Conservation (phyloP, 2,113 vertebrate genomes). For the Pantherophis guttatus region DNA sequence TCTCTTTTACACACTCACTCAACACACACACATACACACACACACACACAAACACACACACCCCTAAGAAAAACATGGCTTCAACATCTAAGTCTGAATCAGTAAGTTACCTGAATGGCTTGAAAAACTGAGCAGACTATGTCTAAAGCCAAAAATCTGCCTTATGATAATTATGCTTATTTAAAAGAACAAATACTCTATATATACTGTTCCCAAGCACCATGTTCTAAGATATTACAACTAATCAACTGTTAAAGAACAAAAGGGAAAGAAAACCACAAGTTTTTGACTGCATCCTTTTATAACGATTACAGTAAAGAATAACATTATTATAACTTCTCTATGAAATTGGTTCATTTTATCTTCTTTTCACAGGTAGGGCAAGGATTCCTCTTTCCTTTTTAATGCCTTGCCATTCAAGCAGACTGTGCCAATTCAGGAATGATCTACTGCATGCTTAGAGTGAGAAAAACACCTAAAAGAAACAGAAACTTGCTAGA, state of each 20-base stretch:
- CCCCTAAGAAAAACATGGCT: conserved; percentile 5
- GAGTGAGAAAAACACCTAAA: conserved; percentile 11
- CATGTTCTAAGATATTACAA: not conserved
- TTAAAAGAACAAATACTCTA: not conserved
- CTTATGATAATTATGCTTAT: conserved; percentile 2
- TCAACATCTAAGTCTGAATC: conserved; percentile 21
- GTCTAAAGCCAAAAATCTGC: conserved; percentile 32
- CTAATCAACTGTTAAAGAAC: conserved; percentile 21
- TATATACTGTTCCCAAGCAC: conserved; percentile 2
- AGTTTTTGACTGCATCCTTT: conserved; percentile 8
- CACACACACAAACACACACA: not conserved
- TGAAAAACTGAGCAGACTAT: conserved; percentile 10
- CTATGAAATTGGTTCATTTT: conserved; percentile 1
- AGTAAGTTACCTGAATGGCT: not conserved
- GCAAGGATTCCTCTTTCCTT: conserved; percentile 3
- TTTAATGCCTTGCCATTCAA: conserved; percentile 18
- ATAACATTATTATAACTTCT: not conserved
- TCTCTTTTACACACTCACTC: not conserved
- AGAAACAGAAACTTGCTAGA: conserved; percentile 23
- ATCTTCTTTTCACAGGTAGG: not conserved
- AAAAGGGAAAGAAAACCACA: not conserved
- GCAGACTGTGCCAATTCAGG: conserved; percentile 8
- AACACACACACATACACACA: not conserved
- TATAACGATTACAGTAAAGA: not conserved
- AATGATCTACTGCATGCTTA: conserved; percentile 14